Evolutionary conservation across 1,140 invertebrate species (phyloP), one percentile per base, ranked within the genome.

Genomic region (Choristoneura fumiferana): DNA sequence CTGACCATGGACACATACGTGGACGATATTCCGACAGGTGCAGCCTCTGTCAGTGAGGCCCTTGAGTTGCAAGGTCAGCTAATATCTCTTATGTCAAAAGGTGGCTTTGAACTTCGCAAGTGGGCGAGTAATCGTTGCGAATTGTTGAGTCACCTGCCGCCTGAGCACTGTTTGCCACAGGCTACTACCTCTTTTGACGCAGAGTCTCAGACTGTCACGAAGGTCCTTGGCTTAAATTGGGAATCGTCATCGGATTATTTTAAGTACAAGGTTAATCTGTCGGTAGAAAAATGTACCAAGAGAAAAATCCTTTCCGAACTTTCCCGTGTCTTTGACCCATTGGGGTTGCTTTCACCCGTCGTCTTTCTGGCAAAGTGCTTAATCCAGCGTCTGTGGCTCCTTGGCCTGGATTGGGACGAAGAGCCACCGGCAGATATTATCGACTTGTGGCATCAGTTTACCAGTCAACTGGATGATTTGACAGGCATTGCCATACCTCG

Each of bases 341-440:
- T 76, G 8, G 81, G 80, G 15, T 63, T 78, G n/a, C 33, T 82
- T 0, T 56, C 72, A 6, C 86, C 87, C 0, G 37, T 79, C 3
- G 59, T 69, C 5, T 62, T 80, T 8, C 35, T 29, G 4, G 74
- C 72, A 0, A 90, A 89, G 64, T 37, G 75, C 1, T 49, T 89
- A 8, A 61, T 89, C 35, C 81, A 87, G 60, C 18, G 69, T 17
- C 18, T 86, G 13, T 89, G 83, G 83, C 14, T 12, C 37, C 8
- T 60, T 8, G 62, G 73, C 9, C 8, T 68, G 0, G 57, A 54
- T 35, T 88, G 84, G 81, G 84, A 89, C 57, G 76, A 82, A n/a
- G 5, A 49, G 1, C 14, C 85, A 37, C 67, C 70, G 8, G 8
- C 35, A 8, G 9, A 70, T 14, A 17, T 71, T 33, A 13, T 45